These are phyloP conservation scores for Brachionichthys hirsutus DNA, from an alignment of 2,113 vertebrate genomes.

Conservation along the genomic window DNA sequence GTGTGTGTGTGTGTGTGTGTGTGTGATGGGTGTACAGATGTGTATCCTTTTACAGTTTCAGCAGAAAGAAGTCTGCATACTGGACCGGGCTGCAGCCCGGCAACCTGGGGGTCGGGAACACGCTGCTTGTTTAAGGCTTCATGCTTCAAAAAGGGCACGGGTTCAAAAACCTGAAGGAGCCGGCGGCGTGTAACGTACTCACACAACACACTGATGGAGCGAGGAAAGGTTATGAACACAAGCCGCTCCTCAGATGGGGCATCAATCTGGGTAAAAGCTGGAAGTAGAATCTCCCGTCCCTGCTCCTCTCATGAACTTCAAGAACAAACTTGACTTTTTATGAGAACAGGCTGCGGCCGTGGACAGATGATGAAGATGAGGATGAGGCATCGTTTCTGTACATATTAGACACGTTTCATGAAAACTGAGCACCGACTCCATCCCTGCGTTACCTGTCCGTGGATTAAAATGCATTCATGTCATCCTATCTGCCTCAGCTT, in stretches of 20 bases:
- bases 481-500: too few species aligned
- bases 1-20: too few species aligned
- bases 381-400: too few species aligned
- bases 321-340: too few species aligned
- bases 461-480: too few species aligned
- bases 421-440: too few species aligned
- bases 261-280: constrained; percentile 18
- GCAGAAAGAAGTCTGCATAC: constrained; percentile 19
- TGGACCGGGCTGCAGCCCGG: constrained; percentile 17
- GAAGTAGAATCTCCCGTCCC: too few species aligned
- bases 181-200: constrained; percentile 16
- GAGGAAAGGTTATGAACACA: constrained; percentile 43
- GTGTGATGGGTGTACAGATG: background rate
- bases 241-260: constrained; percentile 11
- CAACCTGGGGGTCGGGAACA: constrained; percentile 37
- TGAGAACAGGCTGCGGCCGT: too few species aligned
- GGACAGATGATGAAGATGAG: too few species aligned
- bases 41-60: constrained; percentile 10
- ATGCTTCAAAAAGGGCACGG: constrained; percentile 3
- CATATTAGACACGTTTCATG: too few species aligned
- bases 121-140: constrained; percentile 24
- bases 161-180: constrained; percentile 15
- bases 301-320: too few species aligned
- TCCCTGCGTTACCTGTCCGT: too few species aligned
- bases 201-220: constrained; percentile 27